Evolutionary conservation across 1,140 invertebrate genomes (phyloP), one percentile per base, ranked within the genome.

Genomic region (Drosophila bipectinata): DNA sequence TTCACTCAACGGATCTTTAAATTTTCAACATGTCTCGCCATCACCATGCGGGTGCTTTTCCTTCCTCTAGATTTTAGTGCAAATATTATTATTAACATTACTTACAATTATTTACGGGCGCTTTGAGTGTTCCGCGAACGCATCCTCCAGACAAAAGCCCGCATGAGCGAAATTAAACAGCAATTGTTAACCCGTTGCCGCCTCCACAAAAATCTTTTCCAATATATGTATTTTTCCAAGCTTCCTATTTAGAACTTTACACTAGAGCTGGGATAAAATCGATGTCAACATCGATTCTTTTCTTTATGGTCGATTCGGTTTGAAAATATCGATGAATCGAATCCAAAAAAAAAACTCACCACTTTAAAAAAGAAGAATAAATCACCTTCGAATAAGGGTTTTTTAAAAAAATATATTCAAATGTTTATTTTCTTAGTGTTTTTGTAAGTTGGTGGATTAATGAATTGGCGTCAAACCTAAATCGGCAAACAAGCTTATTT

Each of bases 81-180:
- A 58, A 79, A 77, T 77, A 72, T 80, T 85, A 69, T 76, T 76
- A 80, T 77, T 72, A 63, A 18, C 67, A 67, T 62, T 77, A 77
- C 61, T 81, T 60, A 69, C 64, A 77, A 63, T 79, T 72, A 83
- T 83, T 80, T 85, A 80, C 55, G 61, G 72, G 1, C 47, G 32
- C 18, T 68, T 60, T 44, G 7, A 44, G 68, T 59, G 59, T 69
- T 58, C 30, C 54, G 21, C 47, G 41, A 44, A 44, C 30, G 21
- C 39, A 47, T 34, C 41, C 54, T 55, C 26, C 28, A 32, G n/a
- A 39, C 45, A 62, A 47, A 62, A 57, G 60, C 37, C 54, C 60
- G 62, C 12, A 34, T 49, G 37, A 41, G 48, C 72, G 80, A 84
- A 64, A 85, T 80, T 77, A 77, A 85, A 77, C 81, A 80, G 77